phyloP scores from a whole-genome alignment of 2,888 invertebrate genomes.

The Malacosoma neustria region DNA sequence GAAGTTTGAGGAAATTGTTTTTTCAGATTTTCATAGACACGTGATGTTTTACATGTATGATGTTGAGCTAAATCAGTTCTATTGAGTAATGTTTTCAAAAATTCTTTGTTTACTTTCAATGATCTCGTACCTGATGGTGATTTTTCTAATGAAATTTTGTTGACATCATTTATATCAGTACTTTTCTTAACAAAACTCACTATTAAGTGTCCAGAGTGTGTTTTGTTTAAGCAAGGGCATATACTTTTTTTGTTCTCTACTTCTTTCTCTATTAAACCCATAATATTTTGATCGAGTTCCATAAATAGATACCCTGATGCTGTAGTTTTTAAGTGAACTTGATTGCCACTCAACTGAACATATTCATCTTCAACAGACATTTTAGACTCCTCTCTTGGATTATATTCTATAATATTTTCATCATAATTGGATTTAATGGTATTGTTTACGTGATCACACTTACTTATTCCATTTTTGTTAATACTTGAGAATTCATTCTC shows the following conservation, averaged over 20 bases:
- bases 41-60: too few species aligned
- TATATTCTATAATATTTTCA: conserved; percentile 5
- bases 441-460: background rate
- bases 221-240: conserved; percentile 19
- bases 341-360: conserved; percentile 9
- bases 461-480: too few species aligned
- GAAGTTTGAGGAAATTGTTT: too few species aligned
- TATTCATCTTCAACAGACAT: conserved; percentile 9
- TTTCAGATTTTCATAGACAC: too few species aligned
- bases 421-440: conserved; percentile 2
- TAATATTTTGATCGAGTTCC: conserved; percentile 28
- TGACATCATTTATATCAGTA: conserved; percentile 6
- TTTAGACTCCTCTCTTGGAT: conserved; percentile 9
- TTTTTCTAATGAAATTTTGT: conserved; percentile 17
- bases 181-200: conserved; percentile 21
- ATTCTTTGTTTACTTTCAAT: conserved; percentile 21
- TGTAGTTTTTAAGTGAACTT: conserved; percentile 20
- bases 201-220: conserved; percentile 21
- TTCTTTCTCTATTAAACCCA: conserved; percentile 25
- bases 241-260: conserved; percentile 17
- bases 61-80: too few species aligned
- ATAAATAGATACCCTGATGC: conserved; percentile 25
- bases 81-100: conserved; percentile 10
- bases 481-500: too few species aligned
- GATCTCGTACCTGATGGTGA: conserved; percentile 21